These are phyloP conservation scores for Hypotaenidia okinawae DNA, from an alignment of 2,797 vertebrate species.

Conservation along the genomic window DNA sequence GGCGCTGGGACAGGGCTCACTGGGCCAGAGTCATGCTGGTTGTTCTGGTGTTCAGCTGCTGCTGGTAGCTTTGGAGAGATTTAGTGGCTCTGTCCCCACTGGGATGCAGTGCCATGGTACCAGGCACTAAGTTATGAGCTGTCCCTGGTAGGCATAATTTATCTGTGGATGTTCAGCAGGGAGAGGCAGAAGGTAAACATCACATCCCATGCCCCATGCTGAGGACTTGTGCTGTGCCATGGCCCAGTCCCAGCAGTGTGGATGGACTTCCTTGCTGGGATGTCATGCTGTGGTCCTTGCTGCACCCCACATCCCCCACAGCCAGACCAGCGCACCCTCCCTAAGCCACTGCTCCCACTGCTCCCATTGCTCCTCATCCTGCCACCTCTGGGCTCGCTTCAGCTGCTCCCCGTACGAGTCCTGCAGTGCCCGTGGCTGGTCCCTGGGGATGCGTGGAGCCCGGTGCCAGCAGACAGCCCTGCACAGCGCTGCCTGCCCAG, in stretches of 20 bases:
- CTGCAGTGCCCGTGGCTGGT: rapidly evolving
- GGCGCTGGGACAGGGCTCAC: background rate
- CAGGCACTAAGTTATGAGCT: background rate
- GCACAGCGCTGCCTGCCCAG: rapidly evolving
- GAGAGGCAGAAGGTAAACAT: background rate
- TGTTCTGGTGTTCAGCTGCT: background rate
- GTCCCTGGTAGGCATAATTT: background rate
- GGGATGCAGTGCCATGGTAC: background rate
- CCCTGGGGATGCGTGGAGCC: background rate
- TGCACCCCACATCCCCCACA: rapidly evolving
- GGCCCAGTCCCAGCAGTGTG: background rate
- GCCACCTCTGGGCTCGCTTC: rapidly evolving
- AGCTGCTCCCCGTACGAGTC: rapidly evolving
- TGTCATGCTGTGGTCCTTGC: background rate
- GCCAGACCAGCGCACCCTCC: rapidly evolving
- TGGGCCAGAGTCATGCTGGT: rapidly evolving
- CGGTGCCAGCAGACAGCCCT: background rate
- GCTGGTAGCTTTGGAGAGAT: background rate
- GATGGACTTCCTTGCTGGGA: background rate
- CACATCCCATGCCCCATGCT: rapidly evolving
- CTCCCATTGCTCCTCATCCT: background rate
- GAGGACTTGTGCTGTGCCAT: rapidly evolving
- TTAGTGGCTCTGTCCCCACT: background rate
- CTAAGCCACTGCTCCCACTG: background rate
- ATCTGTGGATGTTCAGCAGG: background rate